A percentile compares a stretch with the other conserved stretches of the same genome.
phyloP scores from a whole-genome alignment of 1,140 invertebrate genomes.

The Listronotus oregonensis region DNA sequence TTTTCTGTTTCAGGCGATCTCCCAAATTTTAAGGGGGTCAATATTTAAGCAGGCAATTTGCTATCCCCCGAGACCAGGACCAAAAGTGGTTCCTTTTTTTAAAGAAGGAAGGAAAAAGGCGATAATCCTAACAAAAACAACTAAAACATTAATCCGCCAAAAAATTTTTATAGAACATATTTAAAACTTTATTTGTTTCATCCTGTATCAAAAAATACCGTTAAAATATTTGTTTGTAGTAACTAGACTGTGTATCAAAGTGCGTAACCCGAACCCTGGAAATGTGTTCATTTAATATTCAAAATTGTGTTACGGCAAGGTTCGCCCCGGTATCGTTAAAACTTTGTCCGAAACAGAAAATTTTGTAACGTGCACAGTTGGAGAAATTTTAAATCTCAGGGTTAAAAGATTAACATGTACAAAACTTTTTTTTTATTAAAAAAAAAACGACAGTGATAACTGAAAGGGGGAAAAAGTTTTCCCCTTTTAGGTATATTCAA shows the following conservation, averaged over 20 bases:
- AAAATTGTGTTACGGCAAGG: constrained; percentile 21
- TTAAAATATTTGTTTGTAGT: too few relatives aligned
- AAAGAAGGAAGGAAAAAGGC: too few relatives aligned
- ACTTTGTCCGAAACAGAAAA: constrained; percentile 21
- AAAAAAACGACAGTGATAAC: constrained; percentile 26
- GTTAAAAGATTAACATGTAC: constrained; percentile 29
- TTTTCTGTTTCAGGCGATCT: too few relatives aligned
- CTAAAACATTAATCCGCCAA: too few relatives aligned
- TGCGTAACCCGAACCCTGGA: constrained; percentile 13
- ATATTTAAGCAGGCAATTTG: too few relatives aligned
- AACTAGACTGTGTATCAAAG: not conserved
- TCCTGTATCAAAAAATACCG: too few relatives aligned
- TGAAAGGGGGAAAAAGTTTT: constrained; percentile 24
- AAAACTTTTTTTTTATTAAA: constrained; percentile 28
- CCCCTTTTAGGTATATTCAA: constrained; percentile 19
- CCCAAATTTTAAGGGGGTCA: too few relatives aligned
- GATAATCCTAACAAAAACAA: too few relatives aligned
- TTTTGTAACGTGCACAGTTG: constrained; percentile 26
- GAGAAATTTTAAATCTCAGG: constrained; percentile 14
- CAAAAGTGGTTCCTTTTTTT: too few relatives aligned
- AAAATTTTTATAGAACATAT: too few relatives aligned
- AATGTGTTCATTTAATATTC: constrained; percentile 29
- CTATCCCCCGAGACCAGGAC: too few relatives aligned
- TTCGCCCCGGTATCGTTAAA: constrained; percentile 25
- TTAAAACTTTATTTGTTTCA: too few relatives aligned